These are phyloP conservation scores for Orgyia antiqua DNA, from an alignment of 2,888 invertebrate genomes.

Conservation along the genomic window DNA sequence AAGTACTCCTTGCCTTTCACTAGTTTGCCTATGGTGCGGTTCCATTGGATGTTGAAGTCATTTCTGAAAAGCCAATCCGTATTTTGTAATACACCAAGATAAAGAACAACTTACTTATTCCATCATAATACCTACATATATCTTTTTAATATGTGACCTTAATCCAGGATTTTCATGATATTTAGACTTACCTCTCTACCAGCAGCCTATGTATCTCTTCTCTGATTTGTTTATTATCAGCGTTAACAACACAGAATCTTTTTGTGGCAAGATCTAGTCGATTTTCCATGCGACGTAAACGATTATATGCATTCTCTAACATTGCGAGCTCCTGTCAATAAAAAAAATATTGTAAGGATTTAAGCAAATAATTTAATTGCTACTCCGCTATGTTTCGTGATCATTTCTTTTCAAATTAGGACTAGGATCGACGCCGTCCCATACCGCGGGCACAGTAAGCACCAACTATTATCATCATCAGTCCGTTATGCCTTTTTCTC, in stretches of 20 bases:
- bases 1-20: constrained; percentile 88
- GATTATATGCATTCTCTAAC: constrained; percentile 71
- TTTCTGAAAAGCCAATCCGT: constrained; percentile 78
- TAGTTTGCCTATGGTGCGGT: constrained; percentile 85
- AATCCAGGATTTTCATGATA: no score
- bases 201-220: constrained; percentile 89
- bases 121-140: no score
- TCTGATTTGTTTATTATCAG: constrained; percentile 83
- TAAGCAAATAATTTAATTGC: no score
- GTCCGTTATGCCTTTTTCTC: no score
- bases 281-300: constrained; percentile 82
- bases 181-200: constrained; percentile 81
- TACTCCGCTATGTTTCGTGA: no score
- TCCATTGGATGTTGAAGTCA: constrained; percentile 89
- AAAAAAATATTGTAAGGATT: not conserved
- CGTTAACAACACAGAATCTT: constrained; percentile 83
- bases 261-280: constrained; percentile 86
- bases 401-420: no score
- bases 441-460: no score
- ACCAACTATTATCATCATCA: no score
- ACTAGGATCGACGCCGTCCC: no score
- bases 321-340: constrained; percentile 32
- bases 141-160: no score
- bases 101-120: no score
- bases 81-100: no score